Conservation (phyloP, 2,888 invertebrate genomes). For the Eupithecia vulgata region DNA sequence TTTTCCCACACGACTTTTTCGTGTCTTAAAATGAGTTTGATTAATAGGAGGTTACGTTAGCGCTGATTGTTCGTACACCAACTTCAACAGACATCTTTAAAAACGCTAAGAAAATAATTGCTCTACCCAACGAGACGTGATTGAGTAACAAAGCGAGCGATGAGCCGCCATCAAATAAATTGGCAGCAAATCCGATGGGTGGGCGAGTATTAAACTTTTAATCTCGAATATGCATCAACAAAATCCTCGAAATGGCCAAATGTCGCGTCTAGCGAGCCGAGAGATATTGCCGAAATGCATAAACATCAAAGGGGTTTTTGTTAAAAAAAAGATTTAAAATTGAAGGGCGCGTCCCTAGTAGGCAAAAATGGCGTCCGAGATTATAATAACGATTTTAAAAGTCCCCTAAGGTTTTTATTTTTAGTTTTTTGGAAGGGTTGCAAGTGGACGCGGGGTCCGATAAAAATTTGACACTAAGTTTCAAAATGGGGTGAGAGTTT, state of each 20-base stretch:
- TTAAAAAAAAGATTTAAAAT: conserved; percentile 80
- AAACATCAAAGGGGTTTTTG: conserved; percentile 83
- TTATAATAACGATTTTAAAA: conserved; percentile 84
- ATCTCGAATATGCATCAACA: conserved; percentile 79
- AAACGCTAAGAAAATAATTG: conserved; percentile 49
- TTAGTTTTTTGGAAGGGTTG: conserved; percentile 74
- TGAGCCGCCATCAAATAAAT: conserved; percentile 56
- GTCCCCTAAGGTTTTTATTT: conserved; percentile 72
- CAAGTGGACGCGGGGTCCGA: conserved; percentile 76
- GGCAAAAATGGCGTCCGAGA: conserved; percentile 81
- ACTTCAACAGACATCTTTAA: conserved; percentile 32
- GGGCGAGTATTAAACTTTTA: conserved; percentile 71
- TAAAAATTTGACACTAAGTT: conserved; percentile 77
- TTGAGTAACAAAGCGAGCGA: conserved; percentile 54
- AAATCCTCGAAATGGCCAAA: conserved; percentile 79
- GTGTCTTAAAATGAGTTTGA: conserved; percentile 80
- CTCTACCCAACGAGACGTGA: conserved; percentile 51
- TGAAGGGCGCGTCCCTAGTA: conserved; percentile 79
- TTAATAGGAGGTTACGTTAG: conserved; percentile 77
- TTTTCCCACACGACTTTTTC: conserved; percentile 82
- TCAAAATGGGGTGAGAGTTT: conserved; percentile 71
- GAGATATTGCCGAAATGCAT: conserved; percentile 81
- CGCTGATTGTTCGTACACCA: conserved; percentile 61
- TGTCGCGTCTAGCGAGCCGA: conserved; percentile 74
- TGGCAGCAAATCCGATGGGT: conserved; percentile 51